Percentiles rank a stretch among this genome's conserved stretches.
Evolutionary conservation across 37 sponge, comb jelly and placozoan genomes (phyloP).

Genomic region (Oopsacas minuta): DNA sequence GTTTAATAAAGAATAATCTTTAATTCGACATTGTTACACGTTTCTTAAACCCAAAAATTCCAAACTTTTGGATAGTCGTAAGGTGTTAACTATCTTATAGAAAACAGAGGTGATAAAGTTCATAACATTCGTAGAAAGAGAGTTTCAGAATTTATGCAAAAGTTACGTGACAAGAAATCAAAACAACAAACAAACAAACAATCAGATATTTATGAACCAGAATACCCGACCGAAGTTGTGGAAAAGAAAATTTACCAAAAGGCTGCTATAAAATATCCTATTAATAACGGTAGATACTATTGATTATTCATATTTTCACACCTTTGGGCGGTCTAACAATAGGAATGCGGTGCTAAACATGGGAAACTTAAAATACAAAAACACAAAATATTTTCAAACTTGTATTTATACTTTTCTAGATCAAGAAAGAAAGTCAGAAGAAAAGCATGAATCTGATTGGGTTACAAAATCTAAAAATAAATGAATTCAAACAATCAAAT

Average conservation of each 20-base stretch:
- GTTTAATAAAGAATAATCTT: not conserved
- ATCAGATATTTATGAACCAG: not conserved
- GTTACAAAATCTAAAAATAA: too few species aligned
- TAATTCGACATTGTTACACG: not conserved
- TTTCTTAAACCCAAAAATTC: too few species aligned
- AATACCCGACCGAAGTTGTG: not conserved
- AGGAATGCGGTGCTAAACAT: too few species aligned
- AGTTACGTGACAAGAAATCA: not conserved
- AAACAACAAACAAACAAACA: not conserved
- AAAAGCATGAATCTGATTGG: not conserved
- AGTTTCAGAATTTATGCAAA: slow-evolving; percentile 9
- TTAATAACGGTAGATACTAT: not conserved
- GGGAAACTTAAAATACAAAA: too few species aligned
- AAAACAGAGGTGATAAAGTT: not conserved
- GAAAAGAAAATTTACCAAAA: not conserved
- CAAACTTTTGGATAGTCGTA: not conserved
- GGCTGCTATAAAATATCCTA: not conserved
- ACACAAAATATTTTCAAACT: too few species aligned
- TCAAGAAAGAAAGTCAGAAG: too few species aligned
- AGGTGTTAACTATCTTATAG: too few species aligned
- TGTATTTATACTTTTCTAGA: too few species aligned
- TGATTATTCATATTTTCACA: too few species aligned
- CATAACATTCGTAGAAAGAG: not conserved
- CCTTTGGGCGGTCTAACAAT: too few species aligned
- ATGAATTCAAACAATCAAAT: too few species aligned